phyloP scores from a whole-genome alignment of 2,797 vertebrate species.

The Brachyalestes nurse region DNA sequence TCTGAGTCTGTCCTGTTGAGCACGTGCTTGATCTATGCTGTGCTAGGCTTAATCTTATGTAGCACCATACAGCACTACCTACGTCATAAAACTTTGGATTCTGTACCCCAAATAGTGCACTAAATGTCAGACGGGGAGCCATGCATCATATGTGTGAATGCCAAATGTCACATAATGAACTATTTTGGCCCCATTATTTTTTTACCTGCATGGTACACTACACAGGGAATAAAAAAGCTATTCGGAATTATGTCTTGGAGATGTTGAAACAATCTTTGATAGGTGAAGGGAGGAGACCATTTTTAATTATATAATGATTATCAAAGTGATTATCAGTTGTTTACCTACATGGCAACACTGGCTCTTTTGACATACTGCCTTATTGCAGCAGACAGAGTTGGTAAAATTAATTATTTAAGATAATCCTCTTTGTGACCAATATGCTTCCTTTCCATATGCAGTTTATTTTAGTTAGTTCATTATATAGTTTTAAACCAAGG shows the following conservation, averaged over 20 bases:
- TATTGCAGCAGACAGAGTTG: neutral
- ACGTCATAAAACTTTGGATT: neutral
- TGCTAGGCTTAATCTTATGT: neutral
- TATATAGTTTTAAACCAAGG: no score
- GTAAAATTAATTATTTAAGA: neutral
- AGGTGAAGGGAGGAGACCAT: neutral
- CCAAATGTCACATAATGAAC: neutral
- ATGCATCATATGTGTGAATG: neutral
- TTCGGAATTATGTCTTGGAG: neutral
- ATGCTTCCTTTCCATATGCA: neutral
- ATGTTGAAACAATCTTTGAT: neutral
- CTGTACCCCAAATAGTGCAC: neutral
- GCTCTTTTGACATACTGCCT: neutral
- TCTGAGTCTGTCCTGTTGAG: neutral
- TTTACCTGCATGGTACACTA: neutral
- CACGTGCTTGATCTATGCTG: slow-evolving; percentile 8
- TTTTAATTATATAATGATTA: slow-evolving; percentile 19
- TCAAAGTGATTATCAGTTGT: neutral
- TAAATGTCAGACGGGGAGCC: neutral
- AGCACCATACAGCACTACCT: neutral
- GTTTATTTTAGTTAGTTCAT: no score
- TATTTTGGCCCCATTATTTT: neutral
- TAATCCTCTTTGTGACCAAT: neutral
- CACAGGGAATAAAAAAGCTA: neutral
- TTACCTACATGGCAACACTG: neutral